Base-by-base conservation (phyloP, 2,888 invertebrate genomes). In the Noctua janthe region DNA sequence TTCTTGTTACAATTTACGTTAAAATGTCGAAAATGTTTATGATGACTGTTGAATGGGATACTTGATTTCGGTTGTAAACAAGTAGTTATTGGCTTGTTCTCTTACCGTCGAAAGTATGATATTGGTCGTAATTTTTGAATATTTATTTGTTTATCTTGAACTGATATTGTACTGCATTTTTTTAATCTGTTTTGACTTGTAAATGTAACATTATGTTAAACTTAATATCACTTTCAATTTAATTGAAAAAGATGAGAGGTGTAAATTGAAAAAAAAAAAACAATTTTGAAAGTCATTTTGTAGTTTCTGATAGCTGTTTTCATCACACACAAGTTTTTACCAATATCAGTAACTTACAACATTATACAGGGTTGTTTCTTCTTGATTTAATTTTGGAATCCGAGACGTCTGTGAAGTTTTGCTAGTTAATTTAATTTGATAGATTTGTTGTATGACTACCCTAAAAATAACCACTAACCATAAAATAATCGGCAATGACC, bases 21-120 rank as follows among this genome's bases (percentile, higher is more conserved):
- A 78, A 87, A 84, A 85, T 90, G 70, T 87, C 85, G 83, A 87
- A 82, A 82, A 75, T 74, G 35, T 86, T 86, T 84, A 87, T 71
- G 80, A 56, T 74, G 71, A 71, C 81, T 83, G 81, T 86, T 77
- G 73, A 69, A 81, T 74, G 49, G n/a, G 13, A 62, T 47, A 39
- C 66, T 75, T 75, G 69, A 74, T 85, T 39, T 76, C 43, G 59
- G 66, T 82, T 73, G 74, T 89, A 85, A 89, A 81, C 67, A 76
- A 71, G 47, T 64, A 39, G 62, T 67, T 80, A 86, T 76, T 76
- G 71, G 15, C 70, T 78, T 76, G 74, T 76, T 76, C 11, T 39
- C 20, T 59, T 84, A 66, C n/a, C 56, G 54, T 74, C 43, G 66
- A 78, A 87, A 84, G 70, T 81, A 70, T 78, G 20, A 23, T 78